phyloP scores from a whole-genome alignment of 2,797 vertebrate species.

The Poecilia gillii region DNA sequence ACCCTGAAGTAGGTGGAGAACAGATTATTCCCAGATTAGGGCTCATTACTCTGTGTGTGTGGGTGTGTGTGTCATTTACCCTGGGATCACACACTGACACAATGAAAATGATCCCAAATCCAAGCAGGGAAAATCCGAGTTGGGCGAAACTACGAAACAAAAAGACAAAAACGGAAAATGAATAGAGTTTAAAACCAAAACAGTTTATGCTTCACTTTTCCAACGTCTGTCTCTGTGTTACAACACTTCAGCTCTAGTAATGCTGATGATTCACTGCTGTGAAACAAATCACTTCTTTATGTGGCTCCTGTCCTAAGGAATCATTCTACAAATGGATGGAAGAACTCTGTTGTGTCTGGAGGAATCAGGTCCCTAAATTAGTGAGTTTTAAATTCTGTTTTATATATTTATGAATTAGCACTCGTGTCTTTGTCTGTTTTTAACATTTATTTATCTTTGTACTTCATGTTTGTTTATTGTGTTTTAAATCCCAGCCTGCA shows the following conservation, averaged over 20 bases:
- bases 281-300: no score
- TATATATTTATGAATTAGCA: no score
- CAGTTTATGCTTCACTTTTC: neutral
- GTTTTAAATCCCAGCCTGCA: no score
- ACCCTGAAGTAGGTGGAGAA: slow-evolving; percentile 58
- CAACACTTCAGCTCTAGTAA: neutral
- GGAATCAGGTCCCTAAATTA: no score
- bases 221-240: neutral
- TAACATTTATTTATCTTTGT: no score
- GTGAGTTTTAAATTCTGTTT: no score
- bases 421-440: no score
- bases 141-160: slow-evolving; percentile 58
- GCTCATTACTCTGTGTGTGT: neutral
- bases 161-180: neutral
- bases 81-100: slow-evolving; percentile 76
- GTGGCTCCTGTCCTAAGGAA: no score
- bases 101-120: slow-evolving; percentile 73
- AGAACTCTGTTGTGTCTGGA: no score
- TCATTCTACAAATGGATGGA: no score
- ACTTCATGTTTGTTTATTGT: no score
- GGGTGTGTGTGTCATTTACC: slow-evolving; percentile 51
- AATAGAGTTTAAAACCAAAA: neutral
- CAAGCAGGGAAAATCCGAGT: slow-evolving; percentile 71
- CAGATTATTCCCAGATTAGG: neutral
- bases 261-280: no score